Conservation (phyloP, 2,888 invertebrate species). For the Formica aserva region DNA sequence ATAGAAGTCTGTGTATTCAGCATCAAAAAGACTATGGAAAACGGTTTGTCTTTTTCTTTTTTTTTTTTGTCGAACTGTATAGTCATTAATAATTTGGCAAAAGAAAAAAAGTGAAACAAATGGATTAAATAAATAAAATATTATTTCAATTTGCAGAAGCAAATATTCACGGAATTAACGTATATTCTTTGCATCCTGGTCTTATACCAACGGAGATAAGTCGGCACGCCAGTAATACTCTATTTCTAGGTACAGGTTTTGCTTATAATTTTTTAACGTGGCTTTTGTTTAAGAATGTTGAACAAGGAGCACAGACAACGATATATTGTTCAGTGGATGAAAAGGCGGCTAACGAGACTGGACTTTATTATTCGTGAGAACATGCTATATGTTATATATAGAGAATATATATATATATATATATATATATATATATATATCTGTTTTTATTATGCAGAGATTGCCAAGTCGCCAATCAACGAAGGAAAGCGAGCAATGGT, state of each 20-base stretch:
- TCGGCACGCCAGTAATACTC: constrained; percentile 87
- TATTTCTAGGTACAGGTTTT: constrained; percentile 86
- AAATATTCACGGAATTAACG: constrained; percentile 87
- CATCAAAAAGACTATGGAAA: too few relatives aligned
- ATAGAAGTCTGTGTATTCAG: too few relatives aligned
- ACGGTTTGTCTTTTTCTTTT: too few relatives aligned
- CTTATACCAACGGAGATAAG: constrained; percentile 91
- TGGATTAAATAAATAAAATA: not conserved
- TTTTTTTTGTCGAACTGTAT: too few relatives aligned
- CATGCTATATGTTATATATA: not conserved
- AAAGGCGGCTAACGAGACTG: constrained; percentile 88
- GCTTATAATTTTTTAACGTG: constrained; percentile 83
- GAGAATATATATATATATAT: not conserved
- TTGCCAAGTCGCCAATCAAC: constrained; percentile 86
- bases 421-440: not conserved
- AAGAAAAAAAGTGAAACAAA: not conserved
- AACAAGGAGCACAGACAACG: constrained; percentile 91
- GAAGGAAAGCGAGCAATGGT: constrained; percentile 87
- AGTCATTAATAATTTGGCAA: not conserved
- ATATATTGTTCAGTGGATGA: constrained; percentile 91
- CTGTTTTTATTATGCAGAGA: constrained; percentile 86
- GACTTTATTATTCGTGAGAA: constrained; percentile 87
- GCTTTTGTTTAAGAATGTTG: constrained; percentile 88
- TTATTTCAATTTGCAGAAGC: constrained; percentile 68
- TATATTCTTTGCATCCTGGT: constrained; percentile 92